These are phyloP conservation scores for Caenorhabditis afra DNA, from an alignment of 2,888 invertebrate species.

Conservation along the genomic window DNA sequence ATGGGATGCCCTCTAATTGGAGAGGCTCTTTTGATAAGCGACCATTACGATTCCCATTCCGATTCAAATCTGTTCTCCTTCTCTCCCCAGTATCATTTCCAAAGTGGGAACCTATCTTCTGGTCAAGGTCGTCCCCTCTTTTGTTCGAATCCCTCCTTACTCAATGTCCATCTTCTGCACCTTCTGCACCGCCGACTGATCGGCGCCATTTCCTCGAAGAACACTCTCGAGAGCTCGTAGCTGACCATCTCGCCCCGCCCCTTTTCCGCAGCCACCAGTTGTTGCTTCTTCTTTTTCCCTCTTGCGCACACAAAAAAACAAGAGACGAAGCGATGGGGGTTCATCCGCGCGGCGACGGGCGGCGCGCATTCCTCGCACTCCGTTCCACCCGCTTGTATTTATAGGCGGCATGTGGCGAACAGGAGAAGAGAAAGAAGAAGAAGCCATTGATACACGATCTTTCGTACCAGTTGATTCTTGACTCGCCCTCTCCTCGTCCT, in stretches of 20 bases:
- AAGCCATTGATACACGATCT: slow-evolving; percentile 25
- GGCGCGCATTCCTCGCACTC: slow-evolving; percentile 31
- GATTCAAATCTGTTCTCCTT: too few species aligned
- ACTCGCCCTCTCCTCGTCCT: background rate
- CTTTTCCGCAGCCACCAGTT: background rate
- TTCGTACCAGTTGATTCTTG: background rate
- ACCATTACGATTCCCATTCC: too few species aligned
- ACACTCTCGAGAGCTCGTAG: slow-evolving; percentile 35
- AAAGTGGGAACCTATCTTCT: background rate
- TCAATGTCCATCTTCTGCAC: background rate
- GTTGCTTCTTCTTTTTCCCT: background rate
- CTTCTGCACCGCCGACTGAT: slow-evolving; percentile 11
- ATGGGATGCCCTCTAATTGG: too few species aligned
- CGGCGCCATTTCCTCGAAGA: slow-evolving; percentile 36
- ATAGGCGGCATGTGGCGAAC: background rate
- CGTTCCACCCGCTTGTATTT: slow-evolving; percentile 23
- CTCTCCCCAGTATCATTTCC: too few species aligned
- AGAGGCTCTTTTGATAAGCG: too few species aligned
- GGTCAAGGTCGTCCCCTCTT: background rate
- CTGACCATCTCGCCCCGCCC: slow-evolving; percentile 14
- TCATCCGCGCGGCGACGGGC: slow-evolving; percentile 12
- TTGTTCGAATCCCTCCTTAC: background rate
- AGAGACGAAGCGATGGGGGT: slow-evolving; percentile 7
- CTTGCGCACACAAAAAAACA: slow-evolving; percentile 46
- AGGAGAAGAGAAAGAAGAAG: too few species aligned